Conservation (phyloP, 2,888 invertebrate genomes). For the Atethmia centrago region DNA sequence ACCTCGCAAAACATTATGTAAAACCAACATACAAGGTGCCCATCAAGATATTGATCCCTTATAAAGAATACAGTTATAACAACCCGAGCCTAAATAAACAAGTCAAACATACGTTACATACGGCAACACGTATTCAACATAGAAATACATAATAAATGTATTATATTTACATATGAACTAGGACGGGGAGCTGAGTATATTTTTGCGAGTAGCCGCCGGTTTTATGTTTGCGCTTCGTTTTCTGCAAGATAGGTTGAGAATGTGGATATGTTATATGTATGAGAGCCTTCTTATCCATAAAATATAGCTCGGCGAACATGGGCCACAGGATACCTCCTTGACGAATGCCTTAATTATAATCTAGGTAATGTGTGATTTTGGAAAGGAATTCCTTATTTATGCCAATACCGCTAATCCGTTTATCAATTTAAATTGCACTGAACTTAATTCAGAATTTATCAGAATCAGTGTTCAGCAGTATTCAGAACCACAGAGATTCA, state of each 20-base stretch:
- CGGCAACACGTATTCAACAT: slow-evolving; percentile 62
- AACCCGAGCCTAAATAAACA: slow-evolving; percentile 66
- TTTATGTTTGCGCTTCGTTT: slow-evolving; percentile 61
- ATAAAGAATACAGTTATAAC: slow-evolving; percentile 66
- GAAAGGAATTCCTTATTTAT: background rate
- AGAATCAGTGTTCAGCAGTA: background rate
- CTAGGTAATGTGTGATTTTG: background rate
- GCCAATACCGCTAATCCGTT: background rate
- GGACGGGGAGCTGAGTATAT: slow-evolving; percentile 56
- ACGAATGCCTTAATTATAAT: slow-evolving; percentile 11
- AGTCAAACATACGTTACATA: slow-evolving; percentile 56
- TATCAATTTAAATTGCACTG: background rate
- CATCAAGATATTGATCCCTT: slow-evolving; percentile 64
- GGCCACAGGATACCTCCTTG: slow-evolving; percentile 31
- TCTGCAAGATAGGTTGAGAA: slow-evolving; percentile 48
- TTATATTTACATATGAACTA: slow-evolving; percentile 65
- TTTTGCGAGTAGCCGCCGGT: slow-evolving; percentile 62
- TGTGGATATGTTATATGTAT: slow-evolving; percentile 43
- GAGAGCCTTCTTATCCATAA: slow-evolving; percentile 25
- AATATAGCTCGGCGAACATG: slow-evolving; percentile 25
- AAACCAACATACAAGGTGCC: slow-evolving; percentile 58
- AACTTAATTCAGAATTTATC: background rate
- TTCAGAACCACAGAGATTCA: slow-evolving; percentile 21
- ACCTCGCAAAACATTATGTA: slow-evolving; percentile 50
- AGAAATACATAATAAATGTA: slow-evolving; percentile 64